Conservation (phyloP, 2,113 vertebrate genomes). For the Protomyctophum bolini region DNA sequence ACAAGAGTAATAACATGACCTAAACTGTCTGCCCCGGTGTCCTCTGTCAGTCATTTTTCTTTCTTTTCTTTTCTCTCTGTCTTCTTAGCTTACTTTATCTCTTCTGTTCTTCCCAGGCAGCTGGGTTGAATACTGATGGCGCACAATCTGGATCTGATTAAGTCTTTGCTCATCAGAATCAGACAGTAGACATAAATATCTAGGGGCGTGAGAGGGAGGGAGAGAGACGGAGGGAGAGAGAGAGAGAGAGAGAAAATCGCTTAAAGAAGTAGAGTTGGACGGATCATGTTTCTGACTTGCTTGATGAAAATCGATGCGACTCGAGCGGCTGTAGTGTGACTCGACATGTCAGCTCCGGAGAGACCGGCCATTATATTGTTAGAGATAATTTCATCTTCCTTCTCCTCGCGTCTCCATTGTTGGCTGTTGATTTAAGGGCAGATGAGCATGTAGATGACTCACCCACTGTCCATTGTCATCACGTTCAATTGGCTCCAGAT, state of each 20-base stretch:
- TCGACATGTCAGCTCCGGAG: constrained; percentile 74
- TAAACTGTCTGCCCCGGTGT: background rate
- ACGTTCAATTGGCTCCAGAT: constrained; percentile 55
- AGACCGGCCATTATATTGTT: constrained; percentile 76
- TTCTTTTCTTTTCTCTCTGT: constrained; percentile 28
- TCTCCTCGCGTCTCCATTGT: constrained; percentile 67
- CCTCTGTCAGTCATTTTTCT: constrained; percentile 29
- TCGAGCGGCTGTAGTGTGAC: constrained; percentile 73
- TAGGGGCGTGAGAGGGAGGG: constrained; percentile 64
- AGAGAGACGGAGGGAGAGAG: constrained; percentile 3
- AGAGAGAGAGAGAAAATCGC: constrained; percentile 44
- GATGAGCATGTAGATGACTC: constrained; percentile 64
- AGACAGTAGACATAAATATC: constrained; percentile 78
- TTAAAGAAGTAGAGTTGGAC: constrained; percentile 49
- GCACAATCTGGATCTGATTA: constrained; percentile 74
- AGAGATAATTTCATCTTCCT: constrained; percentile 73
- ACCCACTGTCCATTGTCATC: constrained; percentile 66
- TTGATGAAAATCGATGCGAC: constrained; percentile 77
- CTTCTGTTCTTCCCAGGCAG: constrained; percentile 53
- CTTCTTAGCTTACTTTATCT: constrained; percentile 54
- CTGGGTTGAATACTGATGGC: constrained; percentile 70
- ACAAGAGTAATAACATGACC: background rate
- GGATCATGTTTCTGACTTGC: constrained; percentile 68
- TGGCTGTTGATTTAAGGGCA: constrained; percentile 60
- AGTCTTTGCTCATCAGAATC: constrained; percentile 68